phyloP scores from a whole-genome alignment of 2,888 invertebrate species.

The Hermaeophaga mercurialis region DNA sequence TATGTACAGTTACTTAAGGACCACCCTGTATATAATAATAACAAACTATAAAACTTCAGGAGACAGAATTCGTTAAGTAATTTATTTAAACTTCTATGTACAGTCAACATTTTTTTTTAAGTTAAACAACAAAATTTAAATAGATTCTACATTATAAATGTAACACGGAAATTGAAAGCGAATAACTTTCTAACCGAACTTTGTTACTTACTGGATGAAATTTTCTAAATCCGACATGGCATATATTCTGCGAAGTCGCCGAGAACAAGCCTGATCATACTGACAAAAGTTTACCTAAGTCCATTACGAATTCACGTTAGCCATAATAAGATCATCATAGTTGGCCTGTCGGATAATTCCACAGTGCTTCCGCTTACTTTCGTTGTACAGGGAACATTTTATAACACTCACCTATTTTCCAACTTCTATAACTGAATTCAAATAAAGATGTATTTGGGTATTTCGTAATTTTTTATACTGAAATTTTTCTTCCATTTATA shows the following conservation, averaged over 20 bases:
- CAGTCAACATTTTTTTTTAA: slow-evolving; percentile 1
- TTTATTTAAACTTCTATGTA: too few species aligned
- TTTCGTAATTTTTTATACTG: too few species aligned
- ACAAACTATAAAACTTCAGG: too few species aligned
- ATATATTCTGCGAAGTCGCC: slow-evolving; percentile 9
- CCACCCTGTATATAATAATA: too few species aligned
- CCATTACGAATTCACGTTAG: slow-evolving; percentile 51
- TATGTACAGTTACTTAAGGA: too few species aligned
- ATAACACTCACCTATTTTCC: too few species aligned
- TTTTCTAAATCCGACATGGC: slow-evolving; percentile 16
- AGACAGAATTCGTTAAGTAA: too few species aligned
- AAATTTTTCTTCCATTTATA: too few species aligned
- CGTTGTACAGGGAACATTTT: too few species aligned
- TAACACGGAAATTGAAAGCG: slow-evolving; percentile 4
- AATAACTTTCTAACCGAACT: slow-evolving; percentile 10
- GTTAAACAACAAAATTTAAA: not conserved
- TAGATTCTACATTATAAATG: not conserved
- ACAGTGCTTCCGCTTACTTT: not conserved
- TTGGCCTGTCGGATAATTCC: slow-evolving; percentile 23
- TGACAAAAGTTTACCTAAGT: slow-evolving; percentile 31
- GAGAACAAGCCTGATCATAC: slow-evolving; percentile 1
- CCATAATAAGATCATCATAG: slow-evolving; percentile 49
- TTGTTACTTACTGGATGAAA: slow-evolving; percentile 10
- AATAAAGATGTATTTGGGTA: too few species aligned
- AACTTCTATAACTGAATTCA: too few species aligned